Conservation (phyloP, 2,797 vertebrate species). For the Periparus ater region DNA sequence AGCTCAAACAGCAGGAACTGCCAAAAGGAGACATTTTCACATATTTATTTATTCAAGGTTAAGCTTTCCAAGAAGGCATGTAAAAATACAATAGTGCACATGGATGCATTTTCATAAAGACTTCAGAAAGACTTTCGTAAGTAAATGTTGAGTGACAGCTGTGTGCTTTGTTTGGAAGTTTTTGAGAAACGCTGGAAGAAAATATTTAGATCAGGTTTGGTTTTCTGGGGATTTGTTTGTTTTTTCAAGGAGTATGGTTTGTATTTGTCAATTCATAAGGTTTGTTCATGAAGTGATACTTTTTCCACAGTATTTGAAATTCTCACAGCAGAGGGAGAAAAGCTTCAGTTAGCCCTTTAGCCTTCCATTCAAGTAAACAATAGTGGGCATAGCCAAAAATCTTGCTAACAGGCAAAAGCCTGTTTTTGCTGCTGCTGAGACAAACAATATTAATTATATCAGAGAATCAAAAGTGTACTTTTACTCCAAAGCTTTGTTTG, state of each 20-base stretch:
- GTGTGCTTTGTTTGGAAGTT: not conserved
- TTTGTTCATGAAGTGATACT: not conserved
- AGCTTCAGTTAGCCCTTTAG: not conserved
- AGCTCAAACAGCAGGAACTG: not conserved
- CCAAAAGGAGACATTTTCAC: not conserved
- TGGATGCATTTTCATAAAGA: not conserved
- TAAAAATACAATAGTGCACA: not conserved
- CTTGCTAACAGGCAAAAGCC: constrained; percentile 1
- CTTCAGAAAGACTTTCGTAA: not conserved
- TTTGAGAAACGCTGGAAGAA: not conserved
- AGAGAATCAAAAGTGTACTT: not conserved
- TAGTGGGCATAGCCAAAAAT: not conserved
- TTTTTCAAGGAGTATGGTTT: not conserved
- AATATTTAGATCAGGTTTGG: not conserved
- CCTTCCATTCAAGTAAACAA: constrained; percentile 22
- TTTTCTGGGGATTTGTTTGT: not conserved
- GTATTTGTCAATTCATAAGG: not conserved
- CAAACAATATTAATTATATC: constrained; percentile 13
- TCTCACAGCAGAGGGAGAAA: not conserved
- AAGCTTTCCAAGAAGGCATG: not conserved
- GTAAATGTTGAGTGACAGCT: not conserved
- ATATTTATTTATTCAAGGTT: not conserved
- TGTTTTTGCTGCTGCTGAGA: constrained; percentile 18
- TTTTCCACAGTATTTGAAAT: not conserved
- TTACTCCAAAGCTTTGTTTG: not conserved